phyloP scores from a whole-genome alignment of 2,113 vertebrate species.

The Cettia cetti region DNA sequence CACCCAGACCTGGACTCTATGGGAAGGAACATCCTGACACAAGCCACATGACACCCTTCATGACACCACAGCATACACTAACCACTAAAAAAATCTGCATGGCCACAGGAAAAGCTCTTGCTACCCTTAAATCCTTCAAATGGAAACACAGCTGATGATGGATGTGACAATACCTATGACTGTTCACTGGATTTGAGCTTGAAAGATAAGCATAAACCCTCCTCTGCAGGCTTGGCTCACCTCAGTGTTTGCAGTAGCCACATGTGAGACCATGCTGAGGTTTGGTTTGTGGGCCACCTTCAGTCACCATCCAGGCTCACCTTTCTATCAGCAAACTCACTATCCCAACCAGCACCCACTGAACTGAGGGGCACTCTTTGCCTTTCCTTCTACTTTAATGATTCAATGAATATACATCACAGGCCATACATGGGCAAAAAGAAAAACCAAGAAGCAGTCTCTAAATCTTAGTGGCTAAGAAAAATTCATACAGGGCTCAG shows the following conservation, averaged over 20 bases:
- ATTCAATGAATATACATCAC: not conserved
- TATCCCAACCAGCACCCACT: not conserved
- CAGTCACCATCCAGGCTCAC: not conserved
- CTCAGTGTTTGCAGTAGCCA: not conserved
- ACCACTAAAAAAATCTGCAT: not conserved
- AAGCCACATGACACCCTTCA: not conserved
- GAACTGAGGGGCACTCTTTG: not conserved
- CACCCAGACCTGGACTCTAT: not conserved
- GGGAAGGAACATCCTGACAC: fast-evolving
- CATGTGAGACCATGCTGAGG: not conserved
- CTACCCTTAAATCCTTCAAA: not conserved
- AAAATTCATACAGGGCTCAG: fast-evolving
- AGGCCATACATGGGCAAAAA: not conserved
- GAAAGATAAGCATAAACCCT: not conserved
- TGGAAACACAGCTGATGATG: not conserved
- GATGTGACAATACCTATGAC: not conserved
- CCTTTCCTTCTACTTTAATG: not conserved
- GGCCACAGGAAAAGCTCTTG: not conserved
- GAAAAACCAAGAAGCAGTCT: not conserved
- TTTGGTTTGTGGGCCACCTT: not conserved
- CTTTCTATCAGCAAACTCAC: not conserved
- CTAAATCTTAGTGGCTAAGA: not conserved
- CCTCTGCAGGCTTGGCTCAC: not conserved
- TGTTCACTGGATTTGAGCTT: not conserved
- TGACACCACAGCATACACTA: not conserved